These are phyloP conservation scores for Micromesistius poutassou DNA, from an alignment of 2,797 vertebrate genomes.

Conservation along the genomic window DNA sequence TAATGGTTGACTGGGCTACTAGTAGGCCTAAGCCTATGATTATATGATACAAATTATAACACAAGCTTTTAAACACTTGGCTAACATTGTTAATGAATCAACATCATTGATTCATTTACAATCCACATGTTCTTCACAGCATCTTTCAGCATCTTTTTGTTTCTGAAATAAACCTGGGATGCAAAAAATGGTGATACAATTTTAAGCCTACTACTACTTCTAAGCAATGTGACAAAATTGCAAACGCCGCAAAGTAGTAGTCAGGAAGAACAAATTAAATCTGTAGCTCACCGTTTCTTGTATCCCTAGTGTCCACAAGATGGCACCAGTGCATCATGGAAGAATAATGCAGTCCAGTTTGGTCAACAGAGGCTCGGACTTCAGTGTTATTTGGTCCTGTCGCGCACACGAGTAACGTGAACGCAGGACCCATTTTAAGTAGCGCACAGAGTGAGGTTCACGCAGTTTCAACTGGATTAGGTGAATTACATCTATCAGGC, in stretches of 20 bases:
- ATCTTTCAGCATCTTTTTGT: neutral
- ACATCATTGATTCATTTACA: no score
- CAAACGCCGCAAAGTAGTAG: neutral
- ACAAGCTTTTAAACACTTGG: neutral
- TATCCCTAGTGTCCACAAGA: constrained; percentile 32
- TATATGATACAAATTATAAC: neutral
- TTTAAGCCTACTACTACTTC: neutral
- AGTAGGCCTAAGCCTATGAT: no score
- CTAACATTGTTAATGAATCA: no score
- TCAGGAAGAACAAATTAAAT: neutral
- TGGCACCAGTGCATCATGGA: constrained; percentile 40
- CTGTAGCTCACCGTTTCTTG: neutral
- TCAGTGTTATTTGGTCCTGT: neutral
- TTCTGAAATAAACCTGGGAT: neutral
- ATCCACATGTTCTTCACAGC: no score
- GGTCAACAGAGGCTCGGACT: neutral
- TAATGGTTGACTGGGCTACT: neutral
- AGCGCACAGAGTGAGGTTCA: no score
- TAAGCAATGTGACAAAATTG: neutral
- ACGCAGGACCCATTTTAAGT: neutral
- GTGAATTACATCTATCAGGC: no score
- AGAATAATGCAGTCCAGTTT: neutral
- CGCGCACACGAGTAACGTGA: neutral
- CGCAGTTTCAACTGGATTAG: no score
- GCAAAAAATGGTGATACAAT: neutral